Conservation (phyloP, 2,797 vertebrate genomes). For the Antrozous pallidus region DNA sequence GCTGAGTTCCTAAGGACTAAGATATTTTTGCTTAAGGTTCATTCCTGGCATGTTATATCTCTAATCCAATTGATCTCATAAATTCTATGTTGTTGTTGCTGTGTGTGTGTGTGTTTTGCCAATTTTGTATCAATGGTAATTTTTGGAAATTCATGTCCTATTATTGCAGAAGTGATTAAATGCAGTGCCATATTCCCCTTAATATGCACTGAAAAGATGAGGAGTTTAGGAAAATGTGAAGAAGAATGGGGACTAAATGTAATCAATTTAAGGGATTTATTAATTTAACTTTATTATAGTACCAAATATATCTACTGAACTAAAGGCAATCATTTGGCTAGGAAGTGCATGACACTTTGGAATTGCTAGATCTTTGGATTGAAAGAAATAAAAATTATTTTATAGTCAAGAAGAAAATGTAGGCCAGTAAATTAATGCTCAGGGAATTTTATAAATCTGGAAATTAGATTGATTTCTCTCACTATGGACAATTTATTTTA, state of each 20-base stretch:
- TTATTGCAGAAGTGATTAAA: not conserved
- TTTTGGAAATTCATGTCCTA: not conserved
- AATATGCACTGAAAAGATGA: not conserved
- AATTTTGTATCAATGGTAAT: not conserved
- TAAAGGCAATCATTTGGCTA: not conserved
- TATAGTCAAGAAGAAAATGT: not conserved
- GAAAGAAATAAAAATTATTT: not conserved
- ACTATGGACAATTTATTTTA: not conserved
- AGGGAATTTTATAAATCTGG: not conserved
- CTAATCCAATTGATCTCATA: not conserved
- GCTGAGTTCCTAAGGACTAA: not conserved
- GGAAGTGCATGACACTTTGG: not conserved
- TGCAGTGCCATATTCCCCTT: not conserved
- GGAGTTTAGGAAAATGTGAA: not conserved
- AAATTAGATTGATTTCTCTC: not conserved
- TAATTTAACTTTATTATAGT: not conserved
- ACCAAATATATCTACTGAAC: not conserved
- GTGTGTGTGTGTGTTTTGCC: too few relatives aligned
- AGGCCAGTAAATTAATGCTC: not conserved
- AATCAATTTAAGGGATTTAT: not conserved
- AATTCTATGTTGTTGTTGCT: too few relatives aligned
- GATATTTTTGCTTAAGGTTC: not conserved
- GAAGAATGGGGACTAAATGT: not conserved
- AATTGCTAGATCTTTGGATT: not conserved
- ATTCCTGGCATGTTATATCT: not conserved